phyloP scores from a whole-genome alignment of 2,113 vertebrate species.

The Sinocyclocheilus grahami region DNA sequence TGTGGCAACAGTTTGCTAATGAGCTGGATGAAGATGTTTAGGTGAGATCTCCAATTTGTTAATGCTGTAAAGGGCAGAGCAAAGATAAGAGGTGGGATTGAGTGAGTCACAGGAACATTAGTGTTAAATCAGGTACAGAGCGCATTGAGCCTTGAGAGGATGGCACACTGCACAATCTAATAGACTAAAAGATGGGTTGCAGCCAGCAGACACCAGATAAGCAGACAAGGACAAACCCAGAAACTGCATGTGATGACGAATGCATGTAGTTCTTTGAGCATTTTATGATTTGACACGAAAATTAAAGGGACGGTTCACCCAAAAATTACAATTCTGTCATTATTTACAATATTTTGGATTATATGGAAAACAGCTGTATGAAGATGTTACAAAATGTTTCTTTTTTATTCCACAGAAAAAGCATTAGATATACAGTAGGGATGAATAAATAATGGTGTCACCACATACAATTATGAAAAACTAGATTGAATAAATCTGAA shows the following conservation, averaged over 20 bases:
- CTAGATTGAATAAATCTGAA: neutral
- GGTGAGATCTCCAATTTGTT: constrained; percentile 2
- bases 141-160: neutral
- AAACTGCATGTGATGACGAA: neutral
- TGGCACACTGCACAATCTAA: constrained; percentile 5
- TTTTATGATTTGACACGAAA: neutral
- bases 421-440: neutral
- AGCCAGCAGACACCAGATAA: neutral
- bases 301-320: neutral
- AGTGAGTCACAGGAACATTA: constrained; percentile 26
- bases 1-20: constrained; percentile 31
- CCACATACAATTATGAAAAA: neutral
- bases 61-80: neutral
- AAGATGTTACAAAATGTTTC: neutral
- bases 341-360: neutral
- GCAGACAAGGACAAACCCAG: neutral
- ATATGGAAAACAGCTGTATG: neutral
- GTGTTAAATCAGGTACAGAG: constrained; percentile 25
- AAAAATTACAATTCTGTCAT: neutral
- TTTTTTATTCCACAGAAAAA: neutral
- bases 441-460: neutral
- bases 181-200: neutral
- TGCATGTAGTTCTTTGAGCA: neutral
- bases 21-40: neutral
- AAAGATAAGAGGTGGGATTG: neutral